These are phyloP conservation scores for Drepanosiphum platanoidis DNA, from an alignment of 2,888 invertebrate genomes.

Conservation along the genomic window DNA sequence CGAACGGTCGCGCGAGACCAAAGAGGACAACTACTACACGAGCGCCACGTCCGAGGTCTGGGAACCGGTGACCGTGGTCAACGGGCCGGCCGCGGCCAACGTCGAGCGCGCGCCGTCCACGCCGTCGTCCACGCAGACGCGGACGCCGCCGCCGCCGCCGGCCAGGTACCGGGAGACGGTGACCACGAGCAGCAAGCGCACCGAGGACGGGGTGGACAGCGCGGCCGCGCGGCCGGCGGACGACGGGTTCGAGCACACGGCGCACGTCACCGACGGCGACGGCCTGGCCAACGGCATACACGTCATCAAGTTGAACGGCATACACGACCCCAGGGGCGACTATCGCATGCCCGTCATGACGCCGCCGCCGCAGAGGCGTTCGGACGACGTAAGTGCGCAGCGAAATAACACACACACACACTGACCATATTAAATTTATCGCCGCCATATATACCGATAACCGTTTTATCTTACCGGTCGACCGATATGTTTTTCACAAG, in stretches of 20 bases:
- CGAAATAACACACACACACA: not conserved
- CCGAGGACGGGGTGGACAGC: slow-evolving; percentile 55
- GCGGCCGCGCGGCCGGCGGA: not conserved
- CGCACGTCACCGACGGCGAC: slow-evolving; percentile 47
- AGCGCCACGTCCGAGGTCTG: slow-evolving; percentile 76
- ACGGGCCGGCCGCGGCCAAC: slow-evolving; percentile 35
- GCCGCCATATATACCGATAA: too few species aligned
- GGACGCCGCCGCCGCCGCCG: slow-evolving; percentile 52
- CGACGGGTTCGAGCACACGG: slow-evolving; percentile 45
- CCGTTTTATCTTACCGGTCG: too few species aligned
- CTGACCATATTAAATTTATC: too few species aligned
- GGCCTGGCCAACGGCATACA: slow-evolving; percentile 59
- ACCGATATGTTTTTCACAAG: too few species aligned
- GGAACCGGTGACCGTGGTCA: slow-evolving; percentile 69
- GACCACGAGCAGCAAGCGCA: slow-evolving; percentile 55
- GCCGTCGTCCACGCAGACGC: not conserved
- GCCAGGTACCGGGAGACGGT: slow-evolving; percentile 53
- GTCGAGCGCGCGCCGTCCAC: not conserved
- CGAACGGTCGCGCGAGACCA: slow-evolving; percentile 76
- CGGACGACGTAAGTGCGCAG: slow-evolving; percentile 45
- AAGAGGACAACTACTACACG: slow-evolving; percentile 77
- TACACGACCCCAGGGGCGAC: slow-evolving; percentile 53
- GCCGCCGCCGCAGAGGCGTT: not conserved
- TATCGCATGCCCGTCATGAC: slow-evolving; percentile 43
- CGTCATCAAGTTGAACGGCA: slow-evolving; percentile 57